phyloP scores from a whole-genome alignment of 2,888 invertebrate genomes.

The Drepanosiphum platanoidis region DNA sequence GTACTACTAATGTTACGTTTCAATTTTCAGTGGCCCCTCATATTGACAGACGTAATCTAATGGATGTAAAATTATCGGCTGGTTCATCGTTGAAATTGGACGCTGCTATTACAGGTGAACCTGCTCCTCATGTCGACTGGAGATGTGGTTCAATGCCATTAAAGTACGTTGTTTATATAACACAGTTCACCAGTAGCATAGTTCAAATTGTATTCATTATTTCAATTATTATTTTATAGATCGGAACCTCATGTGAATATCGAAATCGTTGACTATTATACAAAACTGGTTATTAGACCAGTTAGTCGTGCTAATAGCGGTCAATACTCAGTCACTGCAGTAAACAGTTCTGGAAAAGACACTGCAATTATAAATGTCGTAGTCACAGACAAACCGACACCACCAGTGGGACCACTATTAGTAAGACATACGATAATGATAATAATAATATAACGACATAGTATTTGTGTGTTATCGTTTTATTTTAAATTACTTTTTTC shows the following conservation, averaged over 20 bases:
- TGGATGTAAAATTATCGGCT: slow-evolving; percentile 89
- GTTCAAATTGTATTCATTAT: too few species aligned
- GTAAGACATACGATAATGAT: slow-evolving; percentile 67
- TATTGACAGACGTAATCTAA: slow-evolving; percentile 91
- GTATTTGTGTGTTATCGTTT: too few species aligned
- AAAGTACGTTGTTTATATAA: too few species aligned
- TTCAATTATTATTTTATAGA: slow-evolving; percentile 56
- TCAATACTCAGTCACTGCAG: slow-evolving; percentile 86
- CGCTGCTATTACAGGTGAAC: slow-evolving; percentile 93
- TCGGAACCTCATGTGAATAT: slow-evolving; percentile 77
- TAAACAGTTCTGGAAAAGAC: slow-evolving; percentile 88
- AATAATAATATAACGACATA: background rate
- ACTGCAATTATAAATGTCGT: slow-evolving; percentile 82
- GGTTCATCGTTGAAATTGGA: slow-evolving; percentile 94
- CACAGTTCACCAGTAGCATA: too few species aligned
- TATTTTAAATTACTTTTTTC: background rate
- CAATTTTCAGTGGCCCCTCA: slow-evolving; percentile 83
- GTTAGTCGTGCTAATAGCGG: slow-evolving; percentile 84
- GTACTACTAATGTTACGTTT: background rate
- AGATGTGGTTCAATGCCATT: slow-evolving; percentile 84
- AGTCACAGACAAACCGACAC: slow-evolving; percentile 86
- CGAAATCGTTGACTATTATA: slow-evolving; percentile 87
- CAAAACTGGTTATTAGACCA: slow-evolving; percentile 85
- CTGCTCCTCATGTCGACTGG: slow-evolving; percentile 94
- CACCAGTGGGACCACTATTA: slow-evolving; percentile 90